Base-by-base conservation (phyloP, 2,888 invertebrate species). In the Euspilapteryx auroguttella region DNA sequence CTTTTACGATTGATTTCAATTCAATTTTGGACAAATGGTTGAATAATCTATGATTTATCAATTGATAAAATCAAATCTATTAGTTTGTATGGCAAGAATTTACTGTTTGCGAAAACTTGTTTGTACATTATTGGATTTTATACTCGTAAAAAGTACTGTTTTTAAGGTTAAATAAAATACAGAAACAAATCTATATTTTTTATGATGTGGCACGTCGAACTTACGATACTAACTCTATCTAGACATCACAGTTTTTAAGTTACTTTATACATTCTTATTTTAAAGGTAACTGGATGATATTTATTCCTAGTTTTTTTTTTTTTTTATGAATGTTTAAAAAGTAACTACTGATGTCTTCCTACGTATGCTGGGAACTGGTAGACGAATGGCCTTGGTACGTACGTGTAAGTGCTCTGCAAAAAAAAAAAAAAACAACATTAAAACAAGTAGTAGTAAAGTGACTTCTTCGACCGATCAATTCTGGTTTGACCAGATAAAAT, bases 201-300 rank as follows among this genome's bases (percentile, higher is more conserved):
- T 35, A 36, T 39, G 39, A 47, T 69, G 63, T 73, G 71, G 71
- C 71, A 71, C 69, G 51, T 64, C 65, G 59, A 44, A 49, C 53
- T 61, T 55, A 62, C 29, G 33, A 52, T 62, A 62, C 33, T 34
- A 34, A 38, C 40, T 37, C 32, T 34, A 39, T 40, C 37, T 48
- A 54, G 41, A 47, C 55, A 59, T 55, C 58, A 61, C 61, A 56
- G 49, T 47, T 47, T 43, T 45, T 21, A 40, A 41, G 30, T 39
- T 41, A 31, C n/a, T n/a, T n/a, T n/a, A n/a, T n/a, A n/a, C n/a
- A n/a, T n/a, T n/a, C n/a, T n/a, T n/a, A n/a, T n/a, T n/a, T n/a
- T n/a, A n/a, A n/a, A n/a, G n/a, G n/a, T n/a, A n/a, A n/a, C n/a
- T n/a, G n/a, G n/a, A n/a, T n/a, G n/a, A n/a, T n/a, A n/a, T n/a